These are phyloP conservation scores for Noturus placidus DNA, from an alignment of 2,113 vertebrate genomes.

Conservation along the genomic window DNA sequence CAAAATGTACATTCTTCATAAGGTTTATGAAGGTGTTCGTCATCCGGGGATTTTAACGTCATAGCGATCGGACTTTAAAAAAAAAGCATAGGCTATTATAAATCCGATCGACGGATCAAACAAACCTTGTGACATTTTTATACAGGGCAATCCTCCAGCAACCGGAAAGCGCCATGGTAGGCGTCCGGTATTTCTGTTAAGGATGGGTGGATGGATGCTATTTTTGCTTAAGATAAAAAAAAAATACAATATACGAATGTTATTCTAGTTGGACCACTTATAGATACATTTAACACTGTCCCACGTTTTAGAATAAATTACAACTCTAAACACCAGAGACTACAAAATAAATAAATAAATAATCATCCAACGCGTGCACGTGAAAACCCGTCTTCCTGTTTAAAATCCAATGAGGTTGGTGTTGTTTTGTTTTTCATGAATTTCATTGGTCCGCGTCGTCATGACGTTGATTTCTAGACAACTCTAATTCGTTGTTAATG, in stretches of 20 bases:
- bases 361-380: neutral
- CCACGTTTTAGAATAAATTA: neutral
- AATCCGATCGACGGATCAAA: neutral
- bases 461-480: rapidly evolving
- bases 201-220: too few relatives aligned
- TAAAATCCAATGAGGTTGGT: neutral
- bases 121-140: neutral
- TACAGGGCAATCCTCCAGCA: neutral
- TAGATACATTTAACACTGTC: neutral
- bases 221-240: neutral
- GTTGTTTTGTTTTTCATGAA: neutral
- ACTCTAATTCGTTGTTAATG: constrained; percentile 41
- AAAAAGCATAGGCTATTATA: neutral
- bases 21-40: neutral
- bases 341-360: neutral
- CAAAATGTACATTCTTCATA: neutral
- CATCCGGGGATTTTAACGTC: neutral
- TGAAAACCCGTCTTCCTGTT: neutral
- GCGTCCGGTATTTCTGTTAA: neutral
- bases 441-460: constrained; percentile 57
- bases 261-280: neutral
- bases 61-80: neutral
- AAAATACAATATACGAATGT: too few relatives aligned
- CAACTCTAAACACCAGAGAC: neutral
- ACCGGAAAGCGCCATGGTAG: neutral